Evolutionary conservation across 2,888 invertebrate genomes (phyloP).

Genomic region (Drosophila emarginata): DNA sequence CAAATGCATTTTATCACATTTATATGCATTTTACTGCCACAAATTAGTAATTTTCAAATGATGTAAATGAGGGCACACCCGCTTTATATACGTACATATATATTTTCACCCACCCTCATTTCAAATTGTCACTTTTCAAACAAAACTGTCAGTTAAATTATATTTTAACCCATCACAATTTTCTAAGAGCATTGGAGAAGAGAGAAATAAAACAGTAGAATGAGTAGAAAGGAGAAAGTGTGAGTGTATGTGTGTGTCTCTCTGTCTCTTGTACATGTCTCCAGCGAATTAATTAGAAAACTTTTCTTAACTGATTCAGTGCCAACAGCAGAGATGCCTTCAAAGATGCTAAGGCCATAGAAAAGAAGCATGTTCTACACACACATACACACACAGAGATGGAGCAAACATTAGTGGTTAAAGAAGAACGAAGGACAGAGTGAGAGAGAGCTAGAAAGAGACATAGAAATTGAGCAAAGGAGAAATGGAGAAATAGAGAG

Average conservation of each 20-base stretch:
- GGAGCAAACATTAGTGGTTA: conserved; percentile 62
- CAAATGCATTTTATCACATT: conserved; percentile 69
- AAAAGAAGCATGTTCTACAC: conserved; percentile 26
- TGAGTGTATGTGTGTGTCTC: conserved; percentile 19
- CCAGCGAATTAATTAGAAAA: conserved; percentile 78
- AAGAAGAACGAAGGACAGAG: conserved; percentile 46
- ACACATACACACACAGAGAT: conserved; percentile 24
- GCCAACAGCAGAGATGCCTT: conserved; percentile 59
- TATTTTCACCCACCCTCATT: conserved; percentile 17
- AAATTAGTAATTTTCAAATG: conserved; percentile 55
- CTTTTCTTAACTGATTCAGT: conserved; percentile 77
- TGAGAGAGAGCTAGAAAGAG: background rate
- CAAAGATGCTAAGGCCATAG: conserved; percentile 42
- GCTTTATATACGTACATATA: background rate
- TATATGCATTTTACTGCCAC: conserved; percentile 48
- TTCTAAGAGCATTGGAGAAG: conserved; percentile 42
- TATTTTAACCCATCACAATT: conserved; percentile 58
- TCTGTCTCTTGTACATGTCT: conserved; percentile 52
- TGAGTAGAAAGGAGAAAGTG: background rate
- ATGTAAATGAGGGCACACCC: conserved; percentile 34
- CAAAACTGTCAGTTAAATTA: conserved; percentile 68
- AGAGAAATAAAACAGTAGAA: background rate
- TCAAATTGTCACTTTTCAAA: conserved; percentile 62
- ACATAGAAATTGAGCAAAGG: background rate
- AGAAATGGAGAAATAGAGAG: background rate